Conservation (phyloP, 2,113 vertebrate species). For the Percina caprodes region DNA sequence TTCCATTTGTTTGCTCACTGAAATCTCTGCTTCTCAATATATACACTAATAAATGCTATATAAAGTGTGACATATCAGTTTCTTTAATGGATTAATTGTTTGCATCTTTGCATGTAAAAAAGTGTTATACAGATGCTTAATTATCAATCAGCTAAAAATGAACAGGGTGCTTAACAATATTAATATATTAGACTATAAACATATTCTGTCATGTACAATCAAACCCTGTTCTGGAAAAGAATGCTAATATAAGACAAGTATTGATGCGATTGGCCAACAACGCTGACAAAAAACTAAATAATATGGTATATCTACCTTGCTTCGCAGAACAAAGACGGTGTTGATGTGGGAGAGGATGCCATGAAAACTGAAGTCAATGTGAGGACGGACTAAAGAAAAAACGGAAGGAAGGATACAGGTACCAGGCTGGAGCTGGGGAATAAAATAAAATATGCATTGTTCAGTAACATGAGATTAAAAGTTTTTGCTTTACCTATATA, state of each 20-base stretch:
- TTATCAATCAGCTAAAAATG: conserved; percentile 39
- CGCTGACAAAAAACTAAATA: not conserved
- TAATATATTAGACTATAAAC: conserved; percentile 23
- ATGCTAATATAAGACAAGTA: not conserved
- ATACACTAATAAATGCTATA: not conserved
- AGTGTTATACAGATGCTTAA: conserved; percentile 15
- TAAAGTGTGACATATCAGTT: not conserved
- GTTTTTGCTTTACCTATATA: not conserved
- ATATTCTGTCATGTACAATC: conserved; percentile 5
- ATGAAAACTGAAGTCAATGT: conserved; percentile 98
- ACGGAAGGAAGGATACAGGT: conserved; percentile 94
- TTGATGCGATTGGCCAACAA: not conserved
- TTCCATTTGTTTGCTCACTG: conserved; percentile 5
- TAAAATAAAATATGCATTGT: conserved; percentile 29
- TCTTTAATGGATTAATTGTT: conserved; percentile 12
- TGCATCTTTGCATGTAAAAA: conserved; percentile 11
- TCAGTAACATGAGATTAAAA: conserved; percentile 19
- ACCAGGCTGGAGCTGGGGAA: conserved; percentile 92
- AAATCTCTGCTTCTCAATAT: not conserved
- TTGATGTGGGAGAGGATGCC: conserved; percentile 99
- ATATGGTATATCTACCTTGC: conserved; percentile 88
- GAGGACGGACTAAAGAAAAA: conserved; percentile 97
- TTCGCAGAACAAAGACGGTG: conserved; percentile 97
- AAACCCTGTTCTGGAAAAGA: not conserved
- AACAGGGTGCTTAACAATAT: conserved; percentile 47